phyloP scores from a whole-genome alignment of 2,113 vertebrate genomes.

The Actenoides lindsayi region DNA sequence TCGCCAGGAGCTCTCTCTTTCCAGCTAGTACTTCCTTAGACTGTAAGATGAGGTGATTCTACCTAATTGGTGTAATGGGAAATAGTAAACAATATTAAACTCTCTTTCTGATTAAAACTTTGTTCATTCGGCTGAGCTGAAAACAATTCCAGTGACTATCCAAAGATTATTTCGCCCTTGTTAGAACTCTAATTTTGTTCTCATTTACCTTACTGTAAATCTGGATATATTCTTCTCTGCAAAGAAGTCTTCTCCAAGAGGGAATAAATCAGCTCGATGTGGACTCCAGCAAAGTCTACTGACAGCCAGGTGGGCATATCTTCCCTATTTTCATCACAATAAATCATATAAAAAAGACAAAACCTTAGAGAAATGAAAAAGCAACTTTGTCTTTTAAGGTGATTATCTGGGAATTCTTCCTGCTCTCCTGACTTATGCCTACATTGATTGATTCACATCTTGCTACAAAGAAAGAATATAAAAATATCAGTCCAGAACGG shows the following conservation, averaged over 20 bases:
- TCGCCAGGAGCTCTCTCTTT: not conserved
- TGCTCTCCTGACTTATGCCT: not conserved
- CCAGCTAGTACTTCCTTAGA: fast-evolving
- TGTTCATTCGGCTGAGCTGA: not conserved
- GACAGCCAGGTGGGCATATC: not conserved
- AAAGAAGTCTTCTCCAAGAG: not conserved
- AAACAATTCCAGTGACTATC: not conserved
- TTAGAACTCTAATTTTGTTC: not conserved
- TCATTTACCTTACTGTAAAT: not conserved
- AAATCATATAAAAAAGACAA: not conserved
- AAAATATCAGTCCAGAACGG: not conserved
- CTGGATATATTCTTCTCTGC: not conserved
- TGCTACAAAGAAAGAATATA: not conserved
- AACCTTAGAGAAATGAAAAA: not conserved
- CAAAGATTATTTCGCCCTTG: not conserved
- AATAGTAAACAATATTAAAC: not conserved
- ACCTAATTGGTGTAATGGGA: not conserved
- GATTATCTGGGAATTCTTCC: not conserved
- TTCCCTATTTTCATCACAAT: not conserved
- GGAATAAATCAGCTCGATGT: not conserved
- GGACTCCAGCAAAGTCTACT: not conserved
- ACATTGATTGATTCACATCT: not conserved
- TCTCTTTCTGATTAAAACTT: not conserved
- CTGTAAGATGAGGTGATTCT: not conserved
- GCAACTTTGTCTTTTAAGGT: not conserved